phyloP scores from a whole-genome alignment of 2,113 vertebrate genomes.

The Grammomys dolichurus region DNA sequence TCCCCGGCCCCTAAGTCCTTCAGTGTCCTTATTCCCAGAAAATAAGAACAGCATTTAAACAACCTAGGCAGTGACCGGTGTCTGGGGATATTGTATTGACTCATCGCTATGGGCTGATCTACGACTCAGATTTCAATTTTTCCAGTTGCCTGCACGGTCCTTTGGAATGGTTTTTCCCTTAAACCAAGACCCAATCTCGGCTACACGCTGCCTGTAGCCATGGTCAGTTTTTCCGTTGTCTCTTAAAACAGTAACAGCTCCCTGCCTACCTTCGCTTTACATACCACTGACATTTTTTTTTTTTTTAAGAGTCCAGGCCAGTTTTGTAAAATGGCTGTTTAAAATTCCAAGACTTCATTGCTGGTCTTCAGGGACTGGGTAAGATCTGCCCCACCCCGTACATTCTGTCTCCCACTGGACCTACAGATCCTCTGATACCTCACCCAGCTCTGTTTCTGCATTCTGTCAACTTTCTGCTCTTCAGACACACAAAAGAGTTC shows the following conservation, averaged over 20 bases:
- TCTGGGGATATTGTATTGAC: background rate
- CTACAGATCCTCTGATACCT: background rate
- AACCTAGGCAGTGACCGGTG: background rate
- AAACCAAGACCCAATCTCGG: background rate
- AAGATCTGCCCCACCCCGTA: background rate
- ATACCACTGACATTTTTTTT: background rate
- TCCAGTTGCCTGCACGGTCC: background rate
- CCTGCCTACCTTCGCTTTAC: conserved; percentile 30
- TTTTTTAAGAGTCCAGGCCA: conserved; percentile 44
- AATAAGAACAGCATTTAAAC: background rate
- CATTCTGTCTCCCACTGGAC: background rate
- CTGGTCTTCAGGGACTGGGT: background rate
- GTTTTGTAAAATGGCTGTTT: conserved; percentile 56
- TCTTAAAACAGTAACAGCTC: background rate
- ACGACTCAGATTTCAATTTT: background rate
- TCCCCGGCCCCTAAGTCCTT: background rate
- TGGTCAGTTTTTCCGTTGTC: background rate
- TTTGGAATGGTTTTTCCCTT: background rate
- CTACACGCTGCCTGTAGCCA: background rate
- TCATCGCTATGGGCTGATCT: background rate
- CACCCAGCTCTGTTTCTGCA: background rate
- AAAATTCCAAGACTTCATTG: conserved; percentile 72
- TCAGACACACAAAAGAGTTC: conserved; percentile 11
- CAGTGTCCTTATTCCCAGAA: background rate
- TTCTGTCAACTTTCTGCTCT: background rate